A percentile compares a stretch with the other conserved stretches of the same genome.
phyloP scores from a whole-genome alignment of 2,888 invertebrate genomes.

The Nemurella pictetii region DNA sequence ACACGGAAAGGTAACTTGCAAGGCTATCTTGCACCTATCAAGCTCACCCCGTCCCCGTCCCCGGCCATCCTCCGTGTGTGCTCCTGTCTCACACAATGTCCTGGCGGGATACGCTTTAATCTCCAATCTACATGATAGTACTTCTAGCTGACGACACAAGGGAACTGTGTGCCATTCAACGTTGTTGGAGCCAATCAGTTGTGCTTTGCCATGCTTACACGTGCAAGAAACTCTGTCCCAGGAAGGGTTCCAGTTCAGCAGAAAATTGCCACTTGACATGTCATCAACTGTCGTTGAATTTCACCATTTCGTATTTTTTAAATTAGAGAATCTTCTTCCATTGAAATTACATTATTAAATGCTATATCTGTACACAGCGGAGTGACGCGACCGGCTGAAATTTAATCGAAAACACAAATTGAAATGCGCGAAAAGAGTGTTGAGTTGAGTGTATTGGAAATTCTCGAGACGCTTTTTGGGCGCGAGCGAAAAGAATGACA shows the following conservation, averaged over 20 bases:
- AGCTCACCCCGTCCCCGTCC: not conserved
- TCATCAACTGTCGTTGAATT: not conserved
- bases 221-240: no score
- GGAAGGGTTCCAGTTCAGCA: not conserved
- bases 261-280: not conserved
- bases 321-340: not conserved
- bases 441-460: not conserved
- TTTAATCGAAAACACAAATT: not conserved
- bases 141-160: no score
- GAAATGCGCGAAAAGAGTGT: not conserved
- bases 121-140: no score
- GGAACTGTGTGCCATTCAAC: no score
- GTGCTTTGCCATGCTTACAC: no score
- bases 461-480: not conserved
- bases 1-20: not conserved
- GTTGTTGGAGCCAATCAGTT: no score
- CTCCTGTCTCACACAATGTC: no score
- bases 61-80: no score
- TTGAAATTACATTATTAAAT: not conserved
- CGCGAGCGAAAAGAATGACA: constrained; percentile 5
- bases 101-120: no score
- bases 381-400: not conserved
- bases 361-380: no score
- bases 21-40: not conserved
- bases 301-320: not conserved